A percentile compares a stretch with the other conserved stretches of the same genome.
Conservation (phyloP, 2,113 vertebrate genomes). For the Phaethon lepturus region DNA sequence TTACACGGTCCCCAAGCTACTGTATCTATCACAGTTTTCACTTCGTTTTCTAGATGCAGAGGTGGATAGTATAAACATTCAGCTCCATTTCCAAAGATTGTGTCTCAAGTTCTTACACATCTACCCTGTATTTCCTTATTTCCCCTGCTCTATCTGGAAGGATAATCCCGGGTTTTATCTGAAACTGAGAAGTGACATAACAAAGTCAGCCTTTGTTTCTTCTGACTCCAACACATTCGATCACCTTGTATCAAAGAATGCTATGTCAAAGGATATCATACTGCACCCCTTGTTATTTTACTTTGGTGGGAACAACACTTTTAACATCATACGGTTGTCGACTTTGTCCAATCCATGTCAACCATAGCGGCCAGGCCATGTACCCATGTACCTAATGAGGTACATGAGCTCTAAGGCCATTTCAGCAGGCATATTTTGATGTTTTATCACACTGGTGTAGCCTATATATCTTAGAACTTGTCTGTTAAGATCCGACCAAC, state of each 20-base stretch:
- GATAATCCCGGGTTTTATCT: not conserved
- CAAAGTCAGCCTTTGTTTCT: conserved; percentile 10
- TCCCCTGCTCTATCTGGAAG: not conserved
- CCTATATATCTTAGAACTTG: not conserved
- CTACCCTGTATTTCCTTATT: not conserved
- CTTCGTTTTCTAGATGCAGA: not conserved
- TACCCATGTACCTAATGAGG: not conserved
- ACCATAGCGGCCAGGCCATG: not conserved
- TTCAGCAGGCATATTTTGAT: not conserved
- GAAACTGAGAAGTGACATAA: not conserved
- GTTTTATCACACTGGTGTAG: not conserved
- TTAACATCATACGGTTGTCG: not conserved
- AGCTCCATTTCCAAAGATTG: not conserved
- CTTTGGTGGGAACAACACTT: not conserved
- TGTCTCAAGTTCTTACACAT: not conserved
- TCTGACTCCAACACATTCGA: not conserved
- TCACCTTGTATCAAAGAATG: not conserved
- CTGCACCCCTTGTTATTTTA: not conserved
- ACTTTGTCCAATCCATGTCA: not conserved
- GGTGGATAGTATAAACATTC: not conserved
- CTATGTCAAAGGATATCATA: not conserved
- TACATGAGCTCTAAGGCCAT: not conserved
- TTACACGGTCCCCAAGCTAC: not conserved
- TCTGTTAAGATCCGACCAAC: not conserved
- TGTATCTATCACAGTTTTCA: not conserved